A percentile compares a stretch with the other conserved stretches of the same genome.
Conservation (phyloP, 2,113 vertebrate species). For the Myrmecobius fasciatus region DNA sequence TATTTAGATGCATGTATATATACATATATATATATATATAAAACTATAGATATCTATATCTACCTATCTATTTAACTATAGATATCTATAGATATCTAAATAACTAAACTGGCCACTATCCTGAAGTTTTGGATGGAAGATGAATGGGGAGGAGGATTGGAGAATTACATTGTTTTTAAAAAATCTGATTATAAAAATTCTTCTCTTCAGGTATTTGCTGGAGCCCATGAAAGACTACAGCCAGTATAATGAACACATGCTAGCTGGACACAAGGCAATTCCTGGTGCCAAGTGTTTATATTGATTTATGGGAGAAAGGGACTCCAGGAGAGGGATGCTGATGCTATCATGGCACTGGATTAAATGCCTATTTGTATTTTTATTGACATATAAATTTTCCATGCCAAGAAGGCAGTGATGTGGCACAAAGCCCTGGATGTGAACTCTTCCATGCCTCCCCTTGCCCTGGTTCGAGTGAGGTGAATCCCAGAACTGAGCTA, state of each 20-base stretch:
- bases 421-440: constrained; percentile 78
- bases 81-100: no score
- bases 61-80: no score
- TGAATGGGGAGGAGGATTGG: not conserved
- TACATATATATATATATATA: no score
- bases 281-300: constrained; percentile 76
- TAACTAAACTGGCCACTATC: constrained; percentile 27
- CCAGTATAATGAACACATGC: constrained; percentile 74
- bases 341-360: constrained; percentile 84
- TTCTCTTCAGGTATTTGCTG: constrained; percentile 79
- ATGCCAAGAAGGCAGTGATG: constrained; percentile 85
- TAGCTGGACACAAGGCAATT: constrained; percentile 80
- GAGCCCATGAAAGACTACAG: constrained; percentile 75
- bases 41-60: no score
- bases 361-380: constrained; percentile 85
- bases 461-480: constrained; percentile 73
- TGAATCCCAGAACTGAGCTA: constrained; percentile 79
- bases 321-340: constrained; percentile 84
- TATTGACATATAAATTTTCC: constrained; percentile 85
- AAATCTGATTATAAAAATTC: constrained; percentile 31
- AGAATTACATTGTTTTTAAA: constrained; percentile 19
- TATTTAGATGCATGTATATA: no score
- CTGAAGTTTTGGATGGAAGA: constrained; percentile 3
- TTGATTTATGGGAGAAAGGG: constrained; percentile 84
- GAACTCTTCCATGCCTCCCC: constrained; percentile 76